Conservation (phyloP, 2,888 invertebrate species). For the Conomelus anceps region DNA sequence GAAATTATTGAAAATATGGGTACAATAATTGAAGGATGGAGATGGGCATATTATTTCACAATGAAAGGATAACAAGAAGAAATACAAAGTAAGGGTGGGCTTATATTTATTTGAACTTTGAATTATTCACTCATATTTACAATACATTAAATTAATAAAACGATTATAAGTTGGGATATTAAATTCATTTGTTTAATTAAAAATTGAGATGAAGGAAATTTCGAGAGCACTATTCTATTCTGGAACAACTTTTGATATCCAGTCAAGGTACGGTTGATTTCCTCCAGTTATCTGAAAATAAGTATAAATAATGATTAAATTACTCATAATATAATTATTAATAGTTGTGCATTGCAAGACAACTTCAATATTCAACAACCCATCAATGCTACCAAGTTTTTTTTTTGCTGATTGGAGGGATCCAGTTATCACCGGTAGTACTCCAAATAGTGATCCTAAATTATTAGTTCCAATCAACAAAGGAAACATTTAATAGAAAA, state of each 20-base stretch:
- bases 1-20: no score
- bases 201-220: background rate
- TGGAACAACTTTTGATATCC: background rate
- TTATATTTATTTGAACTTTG: background rate
- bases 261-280: background rate
- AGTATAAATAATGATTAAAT: background rate
- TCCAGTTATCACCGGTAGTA: slow-evolving; percentile 63
- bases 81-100: no score
- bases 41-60: no score
- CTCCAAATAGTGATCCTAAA: slow-evolving; percentile 72
- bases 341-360: no score
- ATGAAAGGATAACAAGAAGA: no score
- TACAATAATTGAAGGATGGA: no score
- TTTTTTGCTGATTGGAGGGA: slow-evolving; percentile 61
- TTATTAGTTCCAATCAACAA: no score
- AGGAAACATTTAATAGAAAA: no score
- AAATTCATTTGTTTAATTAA: background rate
- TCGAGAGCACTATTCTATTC: background rate
- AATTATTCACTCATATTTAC: background rate
- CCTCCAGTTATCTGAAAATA: background rate
- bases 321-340: no score
- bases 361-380: slow-evolving; percentile 81
- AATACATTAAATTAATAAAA: background rate
- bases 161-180: background rate
- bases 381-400: slow-evolving; percentile 67